A percentile compares a stretch with the other conserved stretches of the same genome.
phyloP scores from a whole-genome alignment of 2,797 vertebrate species.

The Merluccius polli region DNA sequence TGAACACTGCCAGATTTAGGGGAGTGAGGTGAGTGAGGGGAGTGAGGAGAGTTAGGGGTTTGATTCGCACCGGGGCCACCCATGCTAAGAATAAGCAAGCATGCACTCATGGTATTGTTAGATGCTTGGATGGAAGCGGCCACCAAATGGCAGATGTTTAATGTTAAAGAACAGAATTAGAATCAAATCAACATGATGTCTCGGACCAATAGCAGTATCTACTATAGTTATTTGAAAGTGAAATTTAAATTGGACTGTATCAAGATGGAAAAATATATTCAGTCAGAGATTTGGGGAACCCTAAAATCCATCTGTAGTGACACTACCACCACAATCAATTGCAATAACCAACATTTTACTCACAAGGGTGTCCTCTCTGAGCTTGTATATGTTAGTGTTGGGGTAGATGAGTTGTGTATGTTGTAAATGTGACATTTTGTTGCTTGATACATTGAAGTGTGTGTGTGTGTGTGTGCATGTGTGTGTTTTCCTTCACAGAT shows the following conservation, averaged over 20 bases:
- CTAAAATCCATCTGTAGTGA: no score
- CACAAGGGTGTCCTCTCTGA: no score
- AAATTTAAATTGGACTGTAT: no score
- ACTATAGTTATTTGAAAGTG: no score
- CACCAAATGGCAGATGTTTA: background rate
- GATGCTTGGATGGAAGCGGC: background rate
- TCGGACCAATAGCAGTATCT: no score
- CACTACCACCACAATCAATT: background rate
- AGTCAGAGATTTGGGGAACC: no score
- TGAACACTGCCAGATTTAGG: background rate
- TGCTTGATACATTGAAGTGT: background rate
- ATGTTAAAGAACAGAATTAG: background rate
- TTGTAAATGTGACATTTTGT: background rate
- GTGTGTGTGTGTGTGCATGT: background rate
- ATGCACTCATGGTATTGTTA: background rate
- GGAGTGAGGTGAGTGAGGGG: background rate
- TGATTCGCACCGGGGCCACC: background rate
- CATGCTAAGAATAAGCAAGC: background rate
- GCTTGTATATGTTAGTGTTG: no score
- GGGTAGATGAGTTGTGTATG: no score
- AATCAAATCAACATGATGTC: background rate
- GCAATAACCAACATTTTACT: no score
- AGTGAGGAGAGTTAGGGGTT: background rate
- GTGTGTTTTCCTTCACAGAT: conserved; percentile 31
- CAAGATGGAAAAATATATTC: no score